Evolutionary conservation across 1,140 invertebrate species (phyloP).

Genomic region (Papilio glaucus): DNA sequence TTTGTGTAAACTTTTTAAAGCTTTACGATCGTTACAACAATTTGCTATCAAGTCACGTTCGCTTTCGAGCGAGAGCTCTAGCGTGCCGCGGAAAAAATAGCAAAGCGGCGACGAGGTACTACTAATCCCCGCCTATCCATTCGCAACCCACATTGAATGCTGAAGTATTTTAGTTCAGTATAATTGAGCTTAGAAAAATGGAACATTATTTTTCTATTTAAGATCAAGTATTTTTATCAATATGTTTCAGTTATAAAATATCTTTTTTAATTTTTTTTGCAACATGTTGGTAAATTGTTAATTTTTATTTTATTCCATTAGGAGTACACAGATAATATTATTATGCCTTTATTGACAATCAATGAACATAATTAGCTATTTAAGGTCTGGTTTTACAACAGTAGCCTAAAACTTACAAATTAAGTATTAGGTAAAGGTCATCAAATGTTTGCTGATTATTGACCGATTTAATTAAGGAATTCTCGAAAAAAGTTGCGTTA

Average conservation of each 20-base stretch:
- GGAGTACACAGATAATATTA: no score
- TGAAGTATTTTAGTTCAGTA: neutral
- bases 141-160: neutral
- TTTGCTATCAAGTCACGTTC: constrained; percentile 12
- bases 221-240: constrained; percentile 5
- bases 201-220: constrained; percentile 12
- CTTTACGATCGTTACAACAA: neutral
- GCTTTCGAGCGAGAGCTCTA: neutral
- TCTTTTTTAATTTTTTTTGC: no score
- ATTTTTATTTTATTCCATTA: no score
- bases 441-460: no score
- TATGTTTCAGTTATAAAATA: neutral
- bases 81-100: neutral
- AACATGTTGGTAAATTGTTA: no score
- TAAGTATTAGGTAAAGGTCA: no score
- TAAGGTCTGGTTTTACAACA: no score
- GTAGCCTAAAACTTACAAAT: no score
- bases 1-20: neutral
- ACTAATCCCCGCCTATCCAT: neutral
- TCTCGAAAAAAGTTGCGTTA: no score
- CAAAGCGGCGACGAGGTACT: neutral
- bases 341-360: no score
- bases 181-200: neutral
- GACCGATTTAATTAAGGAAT: no score
- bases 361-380: no score